phyloP scores from a whole-genome alignment of 92 coral and sea anemone species.

The Porites cylindrica region DNA sequence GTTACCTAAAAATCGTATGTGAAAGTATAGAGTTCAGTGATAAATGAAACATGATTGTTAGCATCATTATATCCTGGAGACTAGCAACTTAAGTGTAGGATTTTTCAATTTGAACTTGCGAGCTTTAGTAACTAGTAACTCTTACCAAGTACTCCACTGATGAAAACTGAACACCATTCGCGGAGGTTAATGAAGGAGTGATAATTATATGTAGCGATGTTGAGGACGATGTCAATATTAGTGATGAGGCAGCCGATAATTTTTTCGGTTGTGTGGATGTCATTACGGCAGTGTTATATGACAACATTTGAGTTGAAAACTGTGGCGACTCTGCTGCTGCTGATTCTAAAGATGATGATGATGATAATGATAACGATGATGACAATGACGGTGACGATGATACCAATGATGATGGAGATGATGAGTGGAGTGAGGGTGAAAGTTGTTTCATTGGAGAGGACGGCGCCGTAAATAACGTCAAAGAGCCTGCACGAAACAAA shows the following conservation, averaged over 20 bases:
- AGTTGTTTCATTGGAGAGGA: background rate
- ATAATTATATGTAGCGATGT: background rate
- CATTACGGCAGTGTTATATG: background rate
- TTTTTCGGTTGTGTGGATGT: background rate
- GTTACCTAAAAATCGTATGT: background rate
- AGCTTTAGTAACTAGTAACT: too few species aligned
- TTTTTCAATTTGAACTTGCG: too few species aligned
- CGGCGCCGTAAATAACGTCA: background rate
- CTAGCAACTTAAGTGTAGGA: too few species aligned
- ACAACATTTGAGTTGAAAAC: too few species aligned
- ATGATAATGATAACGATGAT: background rate
- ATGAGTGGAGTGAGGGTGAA: background rate
- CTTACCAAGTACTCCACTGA: constrained; percentile 4
- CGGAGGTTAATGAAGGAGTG: background rate
- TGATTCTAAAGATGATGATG: background rate
- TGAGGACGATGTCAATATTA: background rate
- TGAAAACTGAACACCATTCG: background rate
- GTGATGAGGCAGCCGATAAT: background rate
- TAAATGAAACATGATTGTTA: too few species aligned
- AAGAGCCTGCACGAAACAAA: background rate
- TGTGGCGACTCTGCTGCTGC: background rate
- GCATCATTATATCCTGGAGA: too few species aligned
- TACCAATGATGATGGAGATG: background rate
- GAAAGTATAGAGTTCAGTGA: too few species aligned
- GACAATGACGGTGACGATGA: background rate